Base-by-base conservation (phyloP, 2,888 invertebrate species). In the Cinara cedri region DNA sequence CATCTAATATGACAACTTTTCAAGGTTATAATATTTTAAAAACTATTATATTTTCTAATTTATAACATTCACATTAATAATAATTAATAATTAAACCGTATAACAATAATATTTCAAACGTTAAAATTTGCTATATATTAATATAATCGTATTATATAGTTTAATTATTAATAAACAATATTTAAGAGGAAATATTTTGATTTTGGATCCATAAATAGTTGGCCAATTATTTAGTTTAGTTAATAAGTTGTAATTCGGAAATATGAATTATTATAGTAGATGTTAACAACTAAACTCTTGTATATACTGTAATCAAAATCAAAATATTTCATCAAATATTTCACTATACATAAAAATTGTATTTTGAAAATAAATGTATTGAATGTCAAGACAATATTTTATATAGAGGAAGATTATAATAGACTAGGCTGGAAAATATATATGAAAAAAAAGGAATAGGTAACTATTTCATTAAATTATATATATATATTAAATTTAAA, bases 31-130 rank as follows among this genome's bases (percentile, higher is more conserved):
- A 74, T 34, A 34, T 6, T 63, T 42, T n/a, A 51, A 74, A 74
- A 75, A 65, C 63, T 75, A 65, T 54, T 42, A 62, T 63, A 74
- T 74, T 51, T 74, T 75, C 66, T 65, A 75, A 66, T 44, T 21
- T 44, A 21, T 74, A 68, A 76, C 46, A 68, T 68, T 68, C 66
- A 68, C 68, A 68, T 66, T 76, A 76, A 76, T 66, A 66, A 66
- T 76, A 62, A n/a, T n/a, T n/a, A n/a, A n/a, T n/a, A n/a, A 76
- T 76, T 76, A 76, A 76, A 76, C 66, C 57, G 76, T 76, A 68
- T 57, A 66, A 76, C 66, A 76, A 76, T n/a, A n/a, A n/a, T 68
- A 66, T 46, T 65, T 66, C 54, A 63, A 21, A 75, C 63, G 42
- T 75, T 51, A 11, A 65, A 54, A 44, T 54, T 54, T 54, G 44